These are phyloP conservation scores for Sepioteuthis lessoniana DNA, from an alignment of 2,888 invertebrate genomes.

Conservation along the genomic window DNA sequence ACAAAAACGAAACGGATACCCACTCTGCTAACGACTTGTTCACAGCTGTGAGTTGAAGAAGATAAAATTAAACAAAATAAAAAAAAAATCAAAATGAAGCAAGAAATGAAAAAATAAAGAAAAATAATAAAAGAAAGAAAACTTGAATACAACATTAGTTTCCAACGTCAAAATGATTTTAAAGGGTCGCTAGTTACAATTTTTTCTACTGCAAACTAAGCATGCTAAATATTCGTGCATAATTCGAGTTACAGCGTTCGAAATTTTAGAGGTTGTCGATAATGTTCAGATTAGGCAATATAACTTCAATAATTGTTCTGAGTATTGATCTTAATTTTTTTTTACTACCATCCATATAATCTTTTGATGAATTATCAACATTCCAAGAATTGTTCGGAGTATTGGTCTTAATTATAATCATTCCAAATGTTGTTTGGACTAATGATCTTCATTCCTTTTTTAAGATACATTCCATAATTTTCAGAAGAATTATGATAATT, in stretches of 20 bases:
- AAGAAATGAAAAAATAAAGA: background rate
- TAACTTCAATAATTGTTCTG: background rate
- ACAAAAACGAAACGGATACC: background rate
- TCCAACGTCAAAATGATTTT: background rate
- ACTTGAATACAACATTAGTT: conserved; percentile 16
- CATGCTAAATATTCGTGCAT: background rate
- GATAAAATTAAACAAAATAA: background rate
- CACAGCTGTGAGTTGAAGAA: conserved; percentile 33
- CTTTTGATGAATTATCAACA: too few relatives aligned
- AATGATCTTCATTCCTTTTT: too few relatives aligned
- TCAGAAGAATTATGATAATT: too few relatives aligned
- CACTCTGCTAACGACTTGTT: conserved; percentile 33
- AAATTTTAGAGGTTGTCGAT: background rate
- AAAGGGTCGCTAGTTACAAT: conserved; percentile 23
- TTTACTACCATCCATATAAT: too few relatives aligned
- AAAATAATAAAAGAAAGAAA: background rate
- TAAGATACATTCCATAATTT: too few relatives aligned
- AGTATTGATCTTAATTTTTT: background rate
- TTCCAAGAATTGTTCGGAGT: background rate
- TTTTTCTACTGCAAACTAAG: background rate
- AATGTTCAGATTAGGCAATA: background rate
- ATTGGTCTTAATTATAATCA: background rate
- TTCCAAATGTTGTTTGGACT: too few relatives aligned
- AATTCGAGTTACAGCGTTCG: background rate
- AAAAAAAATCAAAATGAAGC: background rate